These are phyloP conservation scores for Bettongia penicillata DNA, from an alignment of 2,113 vertebrate species.

Conservation along the genomic window DNA sequence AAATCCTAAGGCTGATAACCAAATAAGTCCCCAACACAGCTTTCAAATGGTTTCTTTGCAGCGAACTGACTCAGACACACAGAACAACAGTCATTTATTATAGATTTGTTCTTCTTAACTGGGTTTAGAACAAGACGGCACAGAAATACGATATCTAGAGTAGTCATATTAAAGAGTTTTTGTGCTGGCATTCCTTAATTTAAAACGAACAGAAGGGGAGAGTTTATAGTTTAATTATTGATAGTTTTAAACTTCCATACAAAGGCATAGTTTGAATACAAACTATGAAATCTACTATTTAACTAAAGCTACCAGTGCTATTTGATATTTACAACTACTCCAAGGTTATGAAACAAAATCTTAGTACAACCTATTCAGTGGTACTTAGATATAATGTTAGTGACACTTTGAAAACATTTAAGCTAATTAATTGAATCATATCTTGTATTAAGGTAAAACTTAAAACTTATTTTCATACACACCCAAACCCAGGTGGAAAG, in stretches of 20 bases:
- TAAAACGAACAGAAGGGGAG: constrained; percentile 20
- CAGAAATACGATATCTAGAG: constrained; percentile 5
- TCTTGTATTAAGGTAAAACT: not conserved
- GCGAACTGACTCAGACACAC: constrained; percentile 4
- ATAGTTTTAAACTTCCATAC: constrained; percentile 13
- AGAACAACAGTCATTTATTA: constrained; percentile 15
- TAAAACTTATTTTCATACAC: not conserved
- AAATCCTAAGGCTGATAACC: constrained; percentile 53
- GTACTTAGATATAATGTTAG: not conserved
- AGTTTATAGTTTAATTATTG: constrained; percentile 10
- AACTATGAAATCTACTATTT: constrained; percentile 24
- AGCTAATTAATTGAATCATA: not conserved
- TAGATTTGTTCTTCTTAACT: not conserved
- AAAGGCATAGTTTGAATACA: constrained; percentile 7
- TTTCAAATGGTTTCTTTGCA: constrained; percentile 33
- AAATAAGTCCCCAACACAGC: constrained; percentile 74
- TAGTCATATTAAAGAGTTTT: not conserved
- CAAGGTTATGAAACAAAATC: constrained; percentile 15
- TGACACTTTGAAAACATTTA: not conserved
- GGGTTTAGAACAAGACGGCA: constrained; percentile 1
- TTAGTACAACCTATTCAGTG: not conserved
- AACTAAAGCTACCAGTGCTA: constrained; percentile 41
- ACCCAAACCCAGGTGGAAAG: not conserved
- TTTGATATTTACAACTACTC: not conserved
- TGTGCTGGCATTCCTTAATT: not conserved